phyloP scores from a whole-genome alignment of 2,888 invertebrate species.

The Tolmerus cingulatus region DNA sequence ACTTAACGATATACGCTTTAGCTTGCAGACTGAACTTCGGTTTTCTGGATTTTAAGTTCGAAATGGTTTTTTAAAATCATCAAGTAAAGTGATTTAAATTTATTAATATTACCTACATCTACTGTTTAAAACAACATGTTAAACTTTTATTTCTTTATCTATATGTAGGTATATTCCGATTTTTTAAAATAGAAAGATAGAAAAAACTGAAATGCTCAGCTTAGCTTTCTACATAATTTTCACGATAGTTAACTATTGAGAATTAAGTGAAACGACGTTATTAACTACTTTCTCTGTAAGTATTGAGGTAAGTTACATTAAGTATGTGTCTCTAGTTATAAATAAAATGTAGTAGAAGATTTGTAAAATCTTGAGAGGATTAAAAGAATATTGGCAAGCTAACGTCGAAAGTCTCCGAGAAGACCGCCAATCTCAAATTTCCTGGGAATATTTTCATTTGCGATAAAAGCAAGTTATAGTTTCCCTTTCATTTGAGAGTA shows the following conservation, averaged over 20 bases:
- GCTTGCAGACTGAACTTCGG: no score
- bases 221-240: no score
- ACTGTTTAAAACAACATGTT: no score
- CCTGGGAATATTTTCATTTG: not conserved
- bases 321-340: not conserved
- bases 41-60: no score
- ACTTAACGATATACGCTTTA: no score
- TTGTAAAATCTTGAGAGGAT: not conserved
- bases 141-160: no score
- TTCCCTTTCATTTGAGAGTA: not conserved
- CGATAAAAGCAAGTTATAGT: not conserved
- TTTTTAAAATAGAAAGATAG: no score
- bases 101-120: no score
- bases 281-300: not conserved
- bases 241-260: not conserved
- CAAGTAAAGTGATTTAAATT: no score
- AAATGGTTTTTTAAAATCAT: no score
- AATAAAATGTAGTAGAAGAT: not conserved
- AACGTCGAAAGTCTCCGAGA: not conserved
- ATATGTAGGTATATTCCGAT: no score
- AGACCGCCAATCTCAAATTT: not conserved
- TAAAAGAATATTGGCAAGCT: not conserved
- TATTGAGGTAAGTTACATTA: not conserved
- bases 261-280: not conserved
- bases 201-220: no score